Percentiles rank a stretch among this genome's conserved stretches.
Conservation (phyloP, 2,797 vertebrate genomes). For the Gymnopithys bicolor region DNA sequence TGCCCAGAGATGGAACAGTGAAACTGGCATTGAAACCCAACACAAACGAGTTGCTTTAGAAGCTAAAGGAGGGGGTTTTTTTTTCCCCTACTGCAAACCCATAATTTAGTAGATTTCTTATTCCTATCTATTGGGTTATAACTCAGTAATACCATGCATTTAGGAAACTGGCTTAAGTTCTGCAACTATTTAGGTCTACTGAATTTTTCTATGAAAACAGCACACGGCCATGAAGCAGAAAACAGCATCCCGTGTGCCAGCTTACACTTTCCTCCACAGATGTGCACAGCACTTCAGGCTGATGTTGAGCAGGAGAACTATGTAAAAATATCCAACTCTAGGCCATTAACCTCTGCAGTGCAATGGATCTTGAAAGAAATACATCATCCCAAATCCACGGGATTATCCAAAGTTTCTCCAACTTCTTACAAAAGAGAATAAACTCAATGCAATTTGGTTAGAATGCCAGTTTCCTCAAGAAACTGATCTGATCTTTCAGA, state of each 20-base stretch:
- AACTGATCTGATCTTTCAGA: conserved; percentile 70
- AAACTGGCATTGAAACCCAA: conserved; percentile 73
- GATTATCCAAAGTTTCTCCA: conserved; percentile 39
- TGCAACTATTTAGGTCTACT: conserved; percentile 33
- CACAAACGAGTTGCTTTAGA: conserved; percentile 15
- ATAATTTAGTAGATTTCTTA: conserved; percentile 14
- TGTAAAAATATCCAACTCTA: conserved; percentile 16
- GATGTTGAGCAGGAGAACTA: conserved; percentile 28
- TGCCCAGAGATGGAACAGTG: conserved; percentile 33
- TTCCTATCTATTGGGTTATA: background rate
- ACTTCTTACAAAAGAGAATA: conserved; percentile 53
- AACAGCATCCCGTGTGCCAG: conserved; percentile 36
- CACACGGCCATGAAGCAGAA: conserved; percentile 54
- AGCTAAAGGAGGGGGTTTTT: background rate
- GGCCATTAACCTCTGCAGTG: conserved; percentile 1
- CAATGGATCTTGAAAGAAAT: conserved; percentile 22
- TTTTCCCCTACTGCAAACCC: background rate
- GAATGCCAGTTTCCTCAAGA: conserved; percentile 76
- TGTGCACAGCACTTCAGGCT: conserved; percentile 46
- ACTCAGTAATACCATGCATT: conserved; percentile 16
- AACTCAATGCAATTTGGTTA: conserved; percentile 71
- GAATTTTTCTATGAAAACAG: background rate
- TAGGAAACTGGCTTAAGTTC: conserved; percentile 6
- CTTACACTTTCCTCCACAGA: background rate
- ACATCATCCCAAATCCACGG: conserved; percentile 2